Percentiles rank a stretch among this genome's conserved stretches.
phyloP scores from a whole-genome alignment of 2,888 invertebrate species.

The Drosophila sordidapex region DNA sequence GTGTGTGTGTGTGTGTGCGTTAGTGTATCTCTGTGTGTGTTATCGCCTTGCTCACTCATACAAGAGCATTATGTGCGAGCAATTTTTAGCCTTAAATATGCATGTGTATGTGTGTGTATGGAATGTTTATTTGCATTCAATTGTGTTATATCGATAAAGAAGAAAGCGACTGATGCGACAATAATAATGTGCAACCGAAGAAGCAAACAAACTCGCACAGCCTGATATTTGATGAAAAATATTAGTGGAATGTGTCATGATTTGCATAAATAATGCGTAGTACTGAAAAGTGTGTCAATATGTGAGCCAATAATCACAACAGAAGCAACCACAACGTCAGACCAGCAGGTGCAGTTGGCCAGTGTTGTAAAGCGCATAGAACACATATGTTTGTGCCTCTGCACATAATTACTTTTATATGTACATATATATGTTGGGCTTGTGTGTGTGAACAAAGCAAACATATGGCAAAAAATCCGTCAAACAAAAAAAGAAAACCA shows the following conservation, averaged over 20 bases:
- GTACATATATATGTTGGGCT: slow-evolving; percentile 3
- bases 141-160: slow-evolving; percentile 36
- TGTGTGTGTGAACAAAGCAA: slow-evolving; percentile 51
- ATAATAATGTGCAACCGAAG: slow-evolving; percentile 5
- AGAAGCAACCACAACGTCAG: slow-evolving; percentile 28
- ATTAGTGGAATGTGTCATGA: slow-evolving; percentile 33
- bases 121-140: slow-evolving; percentile 51
- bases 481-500: background rate
- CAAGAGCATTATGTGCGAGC: slow-evolving; percentile 8
- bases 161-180: slow-evolving; percentile 17
- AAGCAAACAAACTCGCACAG: slow-evolving; percentile 26
- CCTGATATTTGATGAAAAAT: slow-evolving; percentile 42
- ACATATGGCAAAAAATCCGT: slow-evolving; percentile 61
- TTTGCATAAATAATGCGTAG: slow-evolving; percentile 62
- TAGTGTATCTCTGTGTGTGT: slow-evolving; percentile 31
- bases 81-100: slow-evolving; percentile 16
- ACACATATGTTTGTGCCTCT: slow-evolving; percentile 32
- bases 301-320: slow-evolving; percentile 45
- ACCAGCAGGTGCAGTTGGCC: slow-evolving; percentile 65
- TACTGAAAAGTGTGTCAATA: slow-evolving; percentile 73
- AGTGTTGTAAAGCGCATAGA: slow-evolving; percentile 66
- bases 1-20: slow-evolving; percentile 16
- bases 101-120: slow-evolving; percentile 8
- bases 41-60: slow-evolving; percentile 40
- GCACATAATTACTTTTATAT: background rate